These are phyloP conservation scores for Proteles cristata DNA, from an alignment of 2,113 vertebrate species.

Conservation along the genomic window DNA sequence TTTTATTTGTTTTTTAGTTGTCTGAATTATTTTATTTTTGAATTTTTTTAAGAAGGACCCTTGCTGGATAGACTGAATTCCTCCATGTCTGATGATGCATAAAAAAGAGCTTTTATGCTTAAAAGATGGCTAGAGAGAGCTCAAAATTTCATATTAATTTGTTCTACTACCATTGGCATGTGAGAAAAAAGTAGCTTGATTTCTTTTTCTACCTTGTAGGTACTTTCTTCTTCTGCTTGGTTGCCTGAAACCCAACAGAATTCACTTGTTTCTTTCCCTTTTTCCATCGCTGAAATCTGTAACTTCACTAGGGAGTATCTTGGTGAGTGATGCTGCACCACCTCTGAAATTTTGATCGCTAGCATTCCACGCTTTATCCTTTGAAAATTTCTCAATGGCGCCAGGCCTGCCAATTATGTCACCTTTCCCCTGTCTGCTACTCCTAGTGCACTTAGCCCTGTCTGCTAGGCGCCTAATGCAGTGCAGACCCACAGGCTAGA, in stretches of 20 bases:
- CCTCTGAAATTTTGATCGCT: background rate
- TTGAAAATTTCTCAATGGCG: background rate
- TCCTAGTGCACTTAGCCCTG: background rate
- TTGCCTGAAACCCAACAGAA: background rate
- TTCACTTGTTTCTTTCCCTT: background rate
- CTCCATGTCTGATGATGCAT: background rate
- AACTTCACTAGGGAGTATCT: background rate
- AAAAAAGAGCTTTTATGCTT: background rate
- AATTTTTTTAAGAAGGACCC: background rate
- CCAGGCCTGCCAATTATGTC: fast-evolving
- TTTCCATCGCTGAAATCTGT: background rate
- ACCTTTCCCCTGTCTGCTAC: background rate
- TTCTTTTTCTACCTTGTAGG: background rate
- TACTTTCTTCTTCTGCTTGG: background rate
- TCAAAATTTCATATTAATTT: background rate
- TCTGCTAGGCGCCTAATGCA: background rate
- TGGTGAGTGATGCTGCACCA: background rate
- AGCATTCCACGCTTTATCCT: background rate
- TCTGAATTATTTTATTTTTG: background rate
- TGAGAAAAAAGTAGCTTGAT: background rate
- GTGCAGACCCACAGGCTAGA: background rate
- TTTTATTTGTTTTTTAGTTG: background rate
- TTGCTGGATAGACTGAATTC: background rate
- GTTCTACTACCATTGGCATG: background rate
- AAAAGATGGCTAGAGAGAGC: background rate